Base-by-base conservation (phyloP, 1,140 invertebrate species). In the Bombus impatiens region DNA sequence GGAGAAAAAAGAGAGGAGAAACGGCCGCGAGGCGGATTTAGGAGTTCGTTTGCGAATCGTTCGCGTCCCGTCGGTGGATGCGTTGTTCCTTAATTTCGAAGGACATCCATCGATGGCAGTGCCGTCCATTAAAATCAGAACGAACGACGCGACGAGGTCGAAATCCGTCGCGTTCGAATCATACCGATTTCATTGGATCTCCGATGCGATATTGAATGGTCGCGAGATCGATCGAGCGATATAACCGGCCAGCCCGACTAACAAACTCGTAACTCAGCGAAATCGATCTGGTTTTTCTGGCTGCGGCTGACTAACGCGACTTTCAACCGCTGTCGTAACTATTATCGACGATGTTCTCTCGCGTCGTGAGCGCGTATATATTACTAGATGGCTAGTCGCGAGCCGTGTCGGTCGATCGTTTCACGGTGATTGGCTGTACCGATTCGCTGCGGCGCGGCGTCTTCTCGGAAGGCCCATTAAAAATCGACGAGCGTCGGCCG, bases 201-300 rank as follows among this genome's bases (percentile, higher is more conserved):
- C 59, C 28, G 10, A 25, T 0, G 15, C 28, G 47, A 28, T 74
- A 35, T 82, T 18, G 53, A 32, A 32, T 42, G 12, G 25, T 15
- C 12, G n/a, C 28, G 65, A 65, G 86, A 87, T 87, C 37, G 59
- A 70, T 59, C 65, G 67, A 47, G 62, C 68, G 78, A 89, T 82
- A 88, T 76, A 84, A 68, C 78, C 53, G 75, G 13, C n/a, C 62
- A 8, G n/a, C 2, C 78, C 53, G 65, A 70, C 87, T 87, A 84
- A 77, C 81, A 62, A 62, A 65, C 88, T 75, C 85, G 74, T 88
- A 89, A 89, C 72, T 76, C 32, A 74, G 78, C 83, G 85, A 84
- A 87, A 89, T 90, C 88, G 88, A 86, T 87, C 74, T 80, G 44
- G 68, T 88, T 86, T 86, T 89, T 89, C 77, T 68, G 59, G 25